Evolutionary conservation across 2,797 vertebrate genomes (phyloP).

Genomic region (Leucoraja ocellata): DNA sequence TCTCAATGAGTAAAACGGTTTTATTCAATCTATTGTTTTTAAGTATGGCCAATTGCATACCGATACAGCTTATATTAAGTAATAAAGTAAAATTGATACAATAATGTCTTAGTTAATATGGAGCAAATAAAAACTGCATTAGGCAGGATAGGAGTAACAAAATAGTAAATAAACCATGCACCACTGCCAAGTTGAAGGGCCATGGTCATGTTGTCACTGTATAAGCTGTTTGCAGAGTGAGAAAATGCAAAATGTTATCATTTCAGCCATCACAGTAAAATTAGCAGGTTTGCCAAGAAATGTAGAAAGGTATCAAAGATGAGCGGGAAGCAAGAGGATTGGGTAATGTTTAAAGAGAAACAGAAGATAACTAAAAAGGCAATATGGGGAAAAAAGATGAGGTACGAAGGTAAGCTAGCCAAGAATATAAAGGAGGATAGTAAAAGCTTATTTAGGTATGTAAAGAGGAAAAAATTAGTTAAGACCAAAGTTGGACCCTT

Average conservation of each 20-base stretch:
- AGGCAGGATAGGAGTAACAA: not conserved
- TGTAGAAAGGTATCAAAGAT: not conserved
- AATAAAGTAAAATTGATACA: not conserved
- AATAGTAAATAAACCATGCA: not conserved
- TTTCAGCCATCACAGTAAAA: not conserved
- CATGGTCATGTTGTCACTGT: not conserved
- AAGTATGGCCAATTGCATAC: not conserved
- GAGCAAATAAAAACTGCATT: not conserved
- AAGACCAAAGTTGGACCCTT: too few relatives aligned
- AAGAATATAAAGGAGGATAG: too few relatives aligned
- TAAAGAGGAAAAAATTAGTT: too few relatives aligned
- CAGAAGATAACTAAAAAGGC: too few relatives aligned
- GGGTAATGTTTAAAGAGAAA: too few relatives aligned
- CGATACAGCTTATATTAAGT: not conserved
- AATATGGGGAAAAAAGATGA: too few relatives aligned
- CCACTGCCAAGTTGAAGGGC: not conserved
- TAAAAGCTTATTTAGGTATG: too few relatives aligned
- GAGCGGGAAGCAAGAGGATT: too few relatives aligned
- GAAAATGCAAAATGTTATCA: not conserved
- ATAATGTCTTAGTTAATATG: not conserved
- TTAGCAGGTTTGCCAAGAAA: not conserved
- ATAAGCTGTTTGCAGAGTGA: not conserved
- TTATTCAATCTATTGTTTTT: not conserved
- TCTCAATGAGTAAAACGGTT: not conserved
- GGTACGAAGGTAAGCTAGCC: too few relatives aligned